Evolutionary conservation across 2,888 invertebrate genomes (phyloP).

Genomic region (Meiosimyza decipiens): DNA sequence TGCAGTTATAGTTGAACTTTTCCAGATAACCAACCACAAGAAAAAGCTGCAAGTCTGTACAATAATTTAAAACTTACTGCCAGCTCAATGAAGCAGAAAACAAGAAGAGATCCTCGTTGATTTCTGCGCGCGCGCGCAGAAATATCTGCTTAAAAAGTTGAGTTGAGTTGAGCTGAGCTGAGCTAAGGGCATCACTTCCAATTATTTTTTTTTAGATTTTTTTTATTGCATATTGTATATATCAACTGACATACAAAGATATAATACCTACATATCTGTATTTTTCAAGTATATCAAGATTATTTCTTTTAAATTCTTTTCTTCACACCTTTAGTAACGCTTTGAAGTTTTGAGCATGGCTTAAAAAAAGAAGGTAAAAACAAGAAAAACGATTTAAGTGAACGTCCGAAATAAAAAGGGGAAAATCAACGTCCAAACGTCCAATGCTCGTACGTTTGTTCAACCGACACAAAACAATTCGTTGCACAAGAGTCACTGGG

Average conservation of each 20-base stretch:
- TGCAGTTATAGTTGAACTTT: conserved; percentile 11
- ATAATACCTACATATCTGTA: conserved; percentile 15
- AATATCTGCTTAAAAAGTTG: conserved; percentile 16
- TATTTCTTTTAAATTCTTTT: conserved; percentile 44
- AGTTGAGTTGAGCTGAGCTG: neutral
- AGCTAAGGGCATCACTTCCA: conserved; percentile 22
- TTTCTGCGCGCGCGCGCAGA: neutral
- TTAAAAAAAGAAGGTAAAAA: conserved; percentile 38
- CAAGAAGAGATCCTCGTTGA: conserved; percentile 14
- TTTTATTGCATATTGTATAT: neutral
- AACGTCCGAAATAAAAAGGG: conserved; percentile 19
- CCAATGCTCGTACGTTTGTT: conserved; percentile 24
- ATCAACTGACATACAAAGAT: conserved; percentile 7
- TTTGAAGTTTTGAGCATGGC: conserved; percentile 37
- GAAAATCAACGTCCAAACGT: conserved; percentile 16
- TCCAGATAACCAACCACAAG: conserved; percentile 23
- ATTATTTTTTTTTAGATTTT: conserved; percentile 25
- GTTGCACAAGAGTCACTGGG: conserved; percentile 24
- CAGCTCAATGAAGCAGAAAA: conserved; percentile 27
- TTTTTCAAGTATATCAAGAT: conserved; percentile 29
- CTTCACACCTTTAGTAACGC: conserved; percentile 51
- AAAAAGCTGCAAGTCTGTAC: conserved; percentile 29
- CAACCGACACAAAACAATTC: conserved; percentile 34
- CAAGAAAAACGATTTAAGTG: conserved; percentile 26
- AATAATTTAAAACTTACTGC: conserved; percentile 34